Evolutionary conservation across 2,797 vertebrate species (phyloP).

Genomic region (Crenichthys baileyi): DNA sequence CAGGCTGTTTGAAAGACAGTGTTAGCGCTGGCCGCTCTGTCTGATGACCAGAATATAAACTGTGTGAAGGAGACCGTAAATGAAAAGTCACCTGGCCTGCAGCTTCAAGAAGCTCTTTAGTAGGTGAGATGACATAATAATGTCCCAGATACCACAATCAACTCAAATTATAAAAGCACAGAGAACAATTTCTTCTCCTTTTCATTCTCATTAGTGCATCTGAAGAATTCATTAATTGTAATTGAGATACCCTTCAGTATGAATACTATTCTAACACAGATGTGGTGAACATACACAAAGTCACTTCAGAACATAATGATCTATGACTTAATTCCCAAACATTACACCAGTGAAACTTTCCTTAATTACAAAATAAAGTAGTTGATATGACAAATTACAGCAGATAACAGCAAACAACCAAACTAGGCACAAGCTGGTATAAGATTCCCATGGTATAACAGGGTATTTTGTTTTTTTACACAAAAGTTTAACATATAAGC

Average conservation of each 20-base stretch:
- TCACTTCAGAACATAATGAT: background rate
- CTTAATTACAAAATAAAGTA: background rate
- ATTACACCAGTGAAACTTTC: background rate
- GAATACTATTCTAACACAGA: conserved; percentile 2
- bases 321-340: background rate
- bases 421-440: background rate
- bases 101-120: conserved; percentile 34
- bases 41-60: conserved; percentile 11
- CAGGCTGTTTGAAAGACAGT: conserved; percentile 2
- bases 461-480: background rate
- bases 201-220: conserved; percentile 22
- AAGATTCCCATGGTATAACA: background rate
- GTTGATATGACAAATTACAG: background rate
- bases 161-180: conserved; percentile 9
- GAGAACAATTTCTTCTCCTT: conserved; percentile 8
- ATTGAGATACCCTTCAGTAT: conserved; percentile 20
- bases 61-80: conserved; percentile 13
- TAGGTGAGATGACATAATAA: conserved; percentile 40
- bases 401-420: background rate
- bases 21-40: conserved; percentile 4
- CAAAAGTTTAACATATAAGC: background rate
- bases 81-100: conserved; percentile 3
- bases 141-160: conserved; percentile 20
- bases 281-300: conserved; percentile 4
- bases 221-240: conserved; percentile 15